Base-by-base conservation (phyloP, 23 tunicate species). In the Trididemnum clinides region DNA sequence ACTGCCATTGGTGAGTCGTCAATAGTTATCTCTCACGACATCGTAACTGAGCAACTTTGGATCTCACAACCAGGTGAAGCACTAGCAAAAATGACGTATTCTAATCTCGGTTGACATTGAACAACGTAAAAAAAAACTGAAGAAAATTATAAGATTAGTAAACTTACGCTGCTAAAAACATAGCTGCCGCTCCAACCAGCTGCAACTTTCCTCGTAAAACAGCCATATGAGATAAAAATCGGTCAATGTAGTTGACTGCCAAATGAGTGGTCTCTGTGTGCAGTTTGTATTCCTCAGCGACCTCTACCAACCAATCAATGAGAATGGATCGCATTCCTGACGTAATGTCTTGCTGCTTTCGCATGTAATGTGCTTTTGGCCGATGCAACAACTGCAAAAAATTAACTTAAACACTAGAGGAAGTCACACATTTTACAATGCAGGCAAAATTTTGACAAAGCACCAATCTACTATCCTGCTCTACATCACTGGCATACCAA, bases 221-320 rank as follows among this genome's bases (percentile, higher is more conserved):
- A 10, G 93, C 90, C 96, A 96, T 96, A 22, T 84, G 88, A 2
- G 92, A 84, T n/a, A 96, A 59, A 80, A 96, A 96, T 71, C 99
- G 54, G 65, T 96, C 99, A n/a, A 91, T 96, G 89, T 91, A 96
- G 57, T 96, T 96, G 69, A 96, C 99, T n/a, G 99, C 99, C 20
- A 90, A 88, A 74, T 96, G 95, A 1, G 90, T 84, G 33, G 96
- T 91, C 80, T 91, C 93, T 19, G 88, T 77, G 82, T 82, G 88
- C 50, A 96, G 87, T 64, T 87, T 90, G 92, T 96, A 96, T 81
- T 96, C 99, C 35, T 85, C 96, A 22, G 96, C 80, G 22, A 96
- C 99, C 50, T 96, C 99, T 12, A 84, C 86, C 26, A 96, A 77
- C 99, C 99, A 96, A 51, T 96, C 99, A 1, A 96, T 90, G 32